Base-by-base conservation (phyloP, 2,113 vertebrate genomes). In the Tauraco erythrolophus region DNA sequence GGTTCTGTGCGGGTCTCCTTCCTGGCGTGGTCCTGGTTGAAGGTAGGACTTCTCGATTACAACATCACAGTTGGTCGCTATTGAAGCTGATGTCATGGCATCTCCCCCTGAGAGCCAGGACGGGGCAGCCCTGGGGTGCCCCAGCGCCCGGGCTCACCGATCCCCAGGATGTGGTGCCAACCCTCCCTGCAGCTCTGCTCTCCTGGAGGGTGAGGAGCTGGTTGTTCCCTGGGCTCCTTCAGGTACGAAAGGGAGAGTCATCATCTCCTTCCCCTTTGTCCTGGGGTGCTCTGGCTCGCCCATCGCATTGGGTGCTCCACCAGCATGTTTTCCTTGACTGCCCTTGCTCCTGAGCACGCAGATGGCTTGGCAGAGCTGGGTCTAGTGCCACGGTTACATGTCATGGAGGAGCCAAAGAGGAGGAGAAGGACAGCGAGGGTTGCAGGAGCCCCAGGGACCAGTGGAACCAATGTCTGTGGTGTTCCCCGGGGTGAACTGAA, bases 241-340 rank as follows among this genome's bases (percentile, higher is more conserved):
- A 81, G 51, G 30, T 94, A 43, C 2, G 3, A 37, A 75, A 91
- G 51, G n/a, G 18, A 74, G 16, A 22, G 89, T 14, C 22, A 43
- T 19, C n/a, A 9, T 41, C 60, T 64, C 31, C 43, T 72, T 54
- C 56, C 27, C 54, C 33, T 50, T 84, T 43, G n/a, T 56, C 13
- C 53, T 21, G 56, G 54, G 57, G 4, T 53, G 54, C 53, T 69
- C 61, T 53, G 61, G 2, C 43, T 45, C 3, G 0, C 23, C 48
- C 0, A 0, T 51, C 9, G 19, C 4, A 9, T 57, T 3, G 23
- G 15, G 9, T 4, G 2, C 62, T 77, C 39, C 19, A 33, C 46
- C 51, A 41, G 7, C 5, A 2, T 19, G 25, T 28, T 37, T 81
- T 79, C 19, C 23, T 68, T 3, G 12, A 3, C 37, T 53, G 31